Base-by-base conservation (phyloP, 2,797 vertebrate species). In the Coregonus ussuriensis region DNA sequence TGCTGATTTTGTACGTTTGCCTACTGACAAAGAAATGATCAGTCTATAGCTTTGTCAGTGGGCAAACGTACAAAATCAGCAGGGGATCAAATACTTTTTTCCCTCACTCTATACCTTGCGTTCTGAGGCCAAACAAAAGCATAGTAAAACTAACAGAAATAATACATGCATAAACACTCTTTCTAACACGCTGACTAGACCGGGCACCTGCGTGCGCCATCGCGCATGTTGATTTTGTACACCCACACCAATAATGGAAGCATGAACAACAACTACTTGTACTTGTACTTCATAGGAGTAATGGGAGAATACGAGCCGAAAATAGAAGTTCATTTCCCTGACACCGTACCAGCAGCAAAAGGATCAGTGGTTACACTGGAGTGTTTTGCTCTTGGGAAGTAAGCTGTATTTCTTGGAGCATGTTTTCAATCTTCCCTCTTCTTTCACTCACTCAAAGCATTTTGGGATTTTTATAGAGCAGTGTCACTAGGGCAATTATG, bases 221-320 rank as follows among this genome's bases (percentile, higher is more conserved):
- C 25, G 25, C 25, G 25, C 25, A 25, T 25, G 25, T 25, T 25
- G 25, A 25, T 25, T 25, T 25, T 25, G 25, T 25, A 25, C 25
- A 25, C 25, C 25, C 25, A 25, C 25, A 25, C 25, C 25, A 25
- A 90, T 92, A 85, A 88, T 76, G 82, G 72, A 86, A 88, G 79
- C 84, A 79, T 72, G 79, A 79, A 90, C 82, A 87, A 81, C 77
- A 72, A 75, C 53, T 89, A 85, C 81, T 84, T 86, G 82, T 86
- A 85, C 82, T 87, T 89, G 76, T 81, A 88, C 83, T 83, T 79
- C 78, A 0, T 74, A 99, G 97, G 97, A 87, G 95, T 95, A 77
- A 99, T 98, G 97, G 97, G 97, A 69, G 97, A 99, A 93, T 99
- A 99, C 7, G 97, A 99, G 89, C 97, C 97, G 72, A 98, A 98